Conservation (phyloP, 2,113 vertebrate genomes). For the Vombatus ursinus region DNA sequence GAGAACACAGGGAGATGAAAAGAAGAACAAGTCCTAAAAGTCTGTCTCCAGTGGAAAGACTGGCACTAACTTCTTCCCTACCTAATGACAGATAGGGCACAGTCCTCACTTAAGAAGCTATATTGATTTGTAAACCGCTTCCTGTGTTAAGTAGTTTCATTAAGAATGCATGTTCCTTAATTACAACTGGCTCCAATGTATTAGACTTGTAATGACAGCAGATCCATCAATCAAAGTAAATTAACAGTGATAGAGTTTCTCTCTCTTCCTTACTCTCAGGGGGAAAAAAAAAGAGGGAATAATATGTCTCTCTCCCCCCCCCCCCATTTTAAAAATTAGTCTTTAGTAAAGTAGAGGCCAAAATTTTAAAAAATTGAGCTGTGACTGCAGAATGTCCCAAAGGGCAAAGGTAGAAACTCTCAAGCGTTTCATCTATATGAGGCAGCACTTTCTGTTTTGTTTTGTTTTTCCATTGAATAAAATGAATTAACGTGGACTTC, state of each 20-base stretch:
- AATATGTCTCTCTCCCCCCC: background rate
- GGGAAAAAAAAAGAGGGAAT: background rate
- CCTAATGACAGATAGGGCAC: constrained; percentile 50
- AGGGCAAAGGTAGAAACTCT: background rate
- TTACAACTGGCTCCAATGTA: constrained; percentile 62
- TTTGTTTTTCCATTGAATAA: background rate
- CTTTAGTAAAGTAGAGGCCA: background rate
- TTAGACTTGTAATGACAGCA: constrained; percentile 54
- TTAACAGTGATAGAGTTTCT: constrained; percentile 56
- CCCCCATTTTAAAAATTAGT: background rate
- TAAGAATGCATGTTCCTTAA: constrained; percentile 75
- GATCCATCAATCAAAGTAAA: constrained; percentile 74
- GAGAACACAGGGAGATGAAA: background rate
- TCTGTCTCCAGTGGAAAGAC: constrained; percentile 27
- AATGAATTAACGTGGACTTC: background rate
- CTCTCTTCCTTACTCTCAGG: background rate
- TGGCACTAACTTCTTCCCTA: constrained; percentile 18
- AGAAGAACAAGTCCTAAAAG: background rate
- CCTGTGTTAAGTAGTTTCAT: constrained; percentile 64
- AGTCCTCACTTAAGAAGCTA: constrained; percentile 70
- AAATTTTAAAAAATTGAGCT: background rate
- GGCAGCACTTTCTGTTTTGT: background rate
- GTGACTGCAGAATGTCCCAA: background rate
- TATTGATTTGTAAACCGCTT: constrained; percentile 74
- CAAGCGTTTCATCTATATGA: background rate